Conservation (phyloP, 2,888 invertebrate species). For the Eudemis profundana region DNA sequence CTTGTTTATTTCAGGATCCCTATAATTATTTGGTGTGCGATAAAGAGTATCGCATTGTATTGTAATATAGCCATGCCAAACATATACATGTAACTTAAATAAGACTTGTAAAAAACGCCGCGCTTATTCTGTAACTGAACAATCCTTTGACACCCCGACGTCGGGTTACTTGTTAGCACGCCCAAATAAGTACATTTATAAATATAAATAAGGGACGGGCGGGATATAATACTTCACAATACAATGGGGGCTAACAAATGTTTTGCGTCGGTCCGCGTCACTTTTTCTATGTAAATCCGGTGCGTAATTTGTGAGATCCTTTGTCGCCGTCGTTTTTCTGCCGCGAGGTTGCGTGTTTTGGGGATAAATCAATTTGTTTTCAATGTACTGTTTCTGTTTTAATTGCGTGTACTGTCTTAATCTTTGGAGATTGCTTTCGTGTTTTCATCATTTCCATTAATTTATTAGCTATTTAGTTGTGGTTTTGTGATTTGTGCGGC, state of each 20-base stretch:
- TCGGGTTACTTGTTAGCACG: constrained; percentile 73
- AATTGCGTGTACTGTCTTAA: constrained; percentile 16
- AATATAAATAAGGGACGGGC: constrained; percentile 74
- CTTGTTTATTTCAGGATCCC: too few relatives aligned
- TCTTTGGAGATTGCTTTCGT: too few relatives aligned
- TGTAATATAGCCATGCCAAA: too few relatives aligned
- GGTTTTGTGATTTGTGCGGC: too few relatives aligned
- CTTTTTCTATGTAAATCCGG: constrained; percentile 81
- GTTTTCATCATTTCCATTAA: too few relatives aligned
- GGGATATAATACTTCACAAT: constrained; percentile 70
- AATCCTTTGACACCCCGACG: constrained; percentile 70
- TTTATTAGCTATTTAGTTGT: too few relatives aligned
- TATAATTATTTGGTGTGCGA: too few relatives aligned
- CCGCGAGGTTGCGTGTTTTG: constrained; percentile 11
- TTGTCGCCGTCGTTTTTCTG: constrained; percentile 57
- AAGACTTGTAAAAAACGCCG: constrained; percentile 20
- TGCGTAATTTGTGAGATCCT: constrained; percentile 76
- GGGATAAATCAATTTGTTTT: constrained; percentile 39
- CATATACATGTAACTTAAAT: constrained; percentile 6
- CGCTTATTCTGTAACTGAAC: constrained; percentile 1
- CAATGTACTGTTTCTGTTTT: constrained; percentile 10
- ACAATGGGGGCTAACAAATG: constrained; percentile 81
- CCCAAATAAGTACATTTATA: constrained; percentile 80
- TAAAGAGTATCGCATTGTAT: too few relatives aligned
- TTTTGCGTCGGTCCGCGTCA: constrained; percentile 73